Conservation (phyloP, 2,113 vertebrate species). For the Oncorhynchus gorbuscha region DNA sequence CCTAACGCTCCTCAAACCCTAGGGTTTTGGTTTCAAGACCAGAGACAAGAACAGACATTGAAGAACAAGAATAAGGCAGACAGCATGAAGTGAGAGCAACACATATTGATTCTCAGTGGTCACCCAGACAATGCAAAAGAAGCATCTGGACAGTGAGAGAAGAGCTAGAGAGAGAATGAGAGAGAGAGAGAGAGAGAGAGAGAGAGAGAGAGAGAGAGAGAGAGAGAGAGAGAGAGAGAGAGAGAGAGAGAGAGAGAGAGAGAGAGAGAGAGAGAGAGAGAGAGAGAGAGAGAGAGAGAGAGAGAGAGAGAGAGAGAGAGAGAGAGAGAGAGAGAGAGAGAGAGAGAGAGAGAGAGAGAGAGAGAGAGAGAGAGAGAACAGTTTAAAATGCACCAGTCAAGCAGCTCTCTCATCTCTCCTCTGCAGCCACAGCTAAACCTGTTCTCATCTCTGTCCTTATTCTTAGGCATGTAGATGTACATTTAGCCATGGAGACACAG, state of each 20-base stretch:
- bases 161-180: background rate
- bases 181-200: background rate
- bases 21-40: background rate
- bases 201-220: background rate
- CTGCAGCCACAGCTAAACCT: constrained; percentile 22
- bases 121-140: constrained; percentile 65
- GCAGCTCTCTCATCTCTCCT: constrained; percentile 43
- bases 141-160: constrained; percentile 37
- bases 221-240: background rate
- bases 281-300: background rate
- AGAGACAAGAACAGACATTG: background rate
- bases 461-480: background rate
- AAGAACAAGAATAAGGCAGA: constrained; percentile 3
- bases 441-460: background rate
- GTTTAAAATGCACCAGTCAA: constrained; percentile 52
- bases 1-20: background rate
- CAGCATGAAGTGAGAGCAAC: constrained; percentile 49
- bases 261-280: background rate
- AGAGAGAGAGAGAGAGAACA: constrained; percentile 26
- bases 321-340: background rate
- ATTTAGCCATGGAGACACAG: constrained; percentile 72
- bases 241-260: background rate
- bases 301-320: constrained; percentile 1
- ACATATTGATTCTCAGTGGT: constrained; percentile 57
- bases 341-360: background rate